Evolutionary conservation across 1,140 invertebrate species (phyloP), one percentile per base, ranked within the genome.

Genomic region (Coelopa frigida): DNA sequence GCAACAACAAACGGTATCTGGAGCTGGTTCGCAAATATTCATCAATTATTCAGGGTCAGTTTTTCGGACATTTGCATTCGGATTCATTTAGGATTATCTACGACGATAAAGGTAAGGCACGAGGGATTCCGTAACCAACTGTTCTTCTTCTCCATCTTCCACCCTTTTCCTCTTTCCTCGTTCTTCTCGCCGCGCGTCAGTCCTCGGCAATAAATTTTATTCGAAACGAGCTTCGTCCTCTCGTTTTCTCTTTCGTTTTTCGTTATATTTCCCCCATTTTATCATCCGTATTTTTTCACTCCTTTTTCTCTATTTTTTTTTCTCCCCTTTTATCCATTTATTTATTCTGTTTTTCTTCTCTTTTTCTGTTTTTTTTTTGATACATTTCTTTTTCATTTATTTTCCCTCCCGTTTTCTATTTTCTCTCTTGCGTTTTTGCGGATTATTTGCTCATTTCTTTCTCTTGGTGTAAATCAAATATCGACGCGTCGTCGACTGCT

Each of bases 61-160:
- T 94, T 71, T 94, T 92, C 58, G 91, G 90, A 3, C 89, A 94
- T 64, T 78, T 88, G 47, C 92, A 95, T 70, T 88, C 85, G 11
- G 91, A 94, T 68, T 87, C 88, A 1, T 94, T 94, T 65, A 74
- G 88, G 6, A 75, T 93, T 24, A 82, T 90, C 57, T 89, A 89
- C 71, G 82, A 80, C 63, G 81, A 84, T 50, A 75, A 75, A 60
- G 78, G 79, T 85, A 73, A 68, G 62, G 40, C 12, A 1, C 17
- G 11, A 5, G 38, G 5, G n/a, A n/a, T n/a, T n/a, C n/a, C 39
- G 14, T 5, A 11, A 2, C 31, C 10, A 21, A 10, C 11, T 33
- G 15, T 6, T 26, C 10, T 8, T 8, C 12, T 4, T 0, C n/a
- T 26, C 7, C 8, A 32, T 21, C n/a, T 7, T 6, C 5, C n/a